Base-by-base conservation (phyloP, 2,888 invertebrate genomes). In the Leptinotarsa peninsularis region DNA sequence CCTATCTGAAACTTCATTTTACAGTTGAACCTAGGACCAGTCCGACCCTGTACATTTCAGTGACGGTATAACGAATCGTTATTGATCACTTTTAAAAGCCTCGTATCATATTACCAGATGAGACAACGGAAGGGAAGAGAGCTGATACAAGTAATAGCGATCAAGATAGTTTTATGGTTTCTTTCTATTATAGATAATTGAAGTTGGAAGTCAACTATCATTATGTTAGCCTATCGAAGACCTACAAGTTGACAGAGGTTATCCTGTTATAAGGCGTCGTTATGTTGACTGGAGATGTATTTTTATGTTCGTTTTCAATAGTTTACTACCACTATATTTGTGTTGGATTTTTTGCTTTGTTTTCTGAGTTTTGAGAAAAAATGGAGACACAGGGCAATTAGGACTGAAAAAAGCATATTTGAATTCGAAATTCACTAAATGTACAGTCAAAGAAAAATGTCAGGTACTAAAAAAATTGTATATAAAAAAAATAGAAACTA, bases 121-220 rank as follows among this genome's bases (percentile, higher is more conserved):
- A 15, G 10, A 43, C 10, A 43, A 43, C 69, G 69, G 67, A 56
- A 60, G 52, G 73, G 66, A 54, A 73, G 63, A 33, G 43, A 63
- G 63, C 27, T 63, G 43, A 63, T 15, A 43, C 63, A 63, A 43
- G n/a, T 7, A 17, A 63, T 63, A 33, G 43, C 63, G 33, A 52
- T 68, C 52, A 18, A 73, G 54, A 56, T 66, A 49, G 67, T 74
- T 71, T n/a, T 67, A 74, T 69, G 74, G 74, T 52, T 74, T 74
- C 74, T 56, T 71, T 56, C 67, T 56, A 69, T 68, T 43, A 23
- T 15, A 67, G 66, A 67, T 74, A 70, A 74, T 74, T 74, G 66
- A 74, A 71, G 71, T 67, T 67, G 74, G 71, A 71, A 71, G n/a
- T 58, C 54, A 63, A 63, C 67, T 71, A 33, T 67, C 71, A 71